phyloP scores from a whole-genome alignment of 1,140 invertebrate genomes.

The Forficula auricularia region DNA sequence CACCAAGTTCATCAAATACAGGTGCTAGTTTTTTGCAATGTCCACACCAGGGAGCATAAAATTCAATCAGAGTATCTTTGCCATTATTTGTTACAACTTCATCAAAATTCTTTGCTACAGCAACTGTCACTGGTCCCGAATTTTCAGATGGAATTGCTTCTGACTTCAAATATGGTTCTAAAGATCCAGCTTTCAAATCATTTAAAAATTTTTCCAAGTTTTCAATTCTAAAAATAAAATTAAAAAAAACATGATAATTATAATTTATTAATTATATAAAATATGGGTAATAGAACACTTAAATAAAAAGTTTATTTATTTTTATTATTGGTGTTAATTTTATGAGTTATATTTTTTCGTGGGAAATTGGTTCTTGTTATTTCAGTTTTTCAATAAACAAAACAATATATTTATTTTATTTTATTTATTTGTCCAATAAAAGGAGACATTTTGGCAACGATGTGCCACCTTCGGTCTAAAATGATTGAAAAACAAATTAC shows the following conservation, averaged over 20 bases:
- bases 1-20: conserved; percentile 62
- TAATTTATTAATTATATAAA: too few species aligned
- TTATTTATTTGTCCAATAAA: too few species aligned
- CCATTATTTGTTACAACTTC: conserved; percentile 79
- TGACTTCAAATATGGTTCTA: conserved; percentile 90
- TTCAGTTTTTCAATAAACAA: too few species aligned
- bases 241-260: conserved; percentile 3
- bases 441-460: too few species aligned
- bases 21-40: conserved; percentile 87
- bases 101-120: conserved; percentile 93
- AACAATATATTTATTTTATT: too few species aligned
- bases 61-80: conserved; percentile 90
- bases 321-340: too few species aligned
- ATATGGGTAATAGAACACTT: too few species aligned
- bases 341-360: too few species aligned
- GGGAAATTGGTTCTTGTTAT: too few species aligned
- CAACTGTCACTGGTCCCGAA: conserved; percentile 69
- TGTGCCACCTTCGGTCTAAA: too few species aligned
- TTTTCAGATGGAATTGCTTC: conserved; percentile 80
- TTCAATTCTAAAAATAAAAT: conserved; percentile 47
- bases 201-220: conserved; percentile 75
- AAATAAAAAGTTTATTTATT: too few species aligned
- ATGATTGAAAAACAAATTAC: too few species aligned
- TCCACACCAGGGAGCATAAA: conserved; percentile 98
- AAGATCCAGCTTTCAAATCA: conserved; percentile 59